phyloP scores from a whole-genome alignment of 1,140 invertebrate species.

The Zaprionus inermis region DNA sequence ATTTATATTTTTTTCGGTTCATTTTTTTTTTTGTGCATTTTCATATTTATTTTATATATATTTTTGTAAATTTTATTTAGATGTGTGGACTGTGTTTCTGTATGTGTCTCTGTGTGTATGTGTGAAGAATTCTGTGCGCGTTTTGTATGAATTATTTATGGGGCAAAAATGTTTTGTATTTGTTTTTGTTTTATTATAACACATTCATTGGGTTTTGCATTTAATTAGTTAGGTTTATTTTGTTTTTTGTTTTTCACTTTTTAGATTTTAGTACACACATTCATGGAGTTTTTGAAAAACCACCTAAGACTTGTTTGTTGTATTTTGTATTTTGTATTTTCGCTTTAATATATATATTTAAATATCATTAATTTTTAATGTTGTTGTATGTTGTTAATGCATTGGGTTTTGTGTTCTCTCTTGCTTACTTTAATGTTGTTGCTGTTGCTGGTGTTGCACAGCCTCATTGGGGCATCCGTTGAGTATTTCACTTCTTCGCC shows the following conservation, averaged over 20 bases:
- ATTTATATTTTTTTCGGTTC: constrained; percentile 67
- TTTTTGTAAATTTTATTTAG: constrained; percentile 78
- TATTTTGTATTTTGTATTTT: constrained; percentile 32
- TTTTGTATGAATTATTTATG: constrained; percentile 54
- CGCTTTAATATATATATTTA: constrained; percentile 40
- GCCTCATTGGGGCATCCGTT: constrained; percentile 58
- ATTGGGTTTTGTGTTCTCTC: constrained; percentile 56
- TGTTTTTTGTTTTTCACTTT: constrained; percentile 41
- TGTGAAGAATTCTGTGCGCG: constrained; percentile 42
- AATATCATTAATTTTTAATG: constrained; percentile 49
- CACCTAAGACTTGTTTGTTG: constrained; percentile 53
- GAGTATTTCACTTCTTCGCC: constrained; percentile 57
- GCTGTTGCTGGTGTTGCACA: constrained; percentile 48
- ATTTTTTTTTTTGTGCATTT: constrained; percentile 49
- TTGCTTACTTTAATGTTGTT: constrained; percentile 32
- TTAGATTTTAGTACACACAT: constrained; percentile 69
- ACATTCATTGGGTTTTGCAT: constrained; percentile 61
- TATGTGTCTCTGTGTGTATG: constrained; percentile 36
- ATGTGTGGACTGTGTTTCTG: constrained; percentile 48
- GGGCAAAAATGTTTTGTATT: constrained; percentile 55
- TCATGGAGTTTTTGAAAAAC: constrained; percentile 79
- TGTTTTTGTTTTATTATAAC: constrained; percentile 33
- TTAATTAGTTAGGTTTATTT: constrained; percentile 49
- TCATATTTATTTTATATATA: constrained; percentile 42
- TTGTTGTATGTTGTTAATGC: constrained; percentile 49